Base-by-base conservation (phyloP, 1,140 invertebrate genomes). In the Tyrophagus putrescentiae region DNA sequence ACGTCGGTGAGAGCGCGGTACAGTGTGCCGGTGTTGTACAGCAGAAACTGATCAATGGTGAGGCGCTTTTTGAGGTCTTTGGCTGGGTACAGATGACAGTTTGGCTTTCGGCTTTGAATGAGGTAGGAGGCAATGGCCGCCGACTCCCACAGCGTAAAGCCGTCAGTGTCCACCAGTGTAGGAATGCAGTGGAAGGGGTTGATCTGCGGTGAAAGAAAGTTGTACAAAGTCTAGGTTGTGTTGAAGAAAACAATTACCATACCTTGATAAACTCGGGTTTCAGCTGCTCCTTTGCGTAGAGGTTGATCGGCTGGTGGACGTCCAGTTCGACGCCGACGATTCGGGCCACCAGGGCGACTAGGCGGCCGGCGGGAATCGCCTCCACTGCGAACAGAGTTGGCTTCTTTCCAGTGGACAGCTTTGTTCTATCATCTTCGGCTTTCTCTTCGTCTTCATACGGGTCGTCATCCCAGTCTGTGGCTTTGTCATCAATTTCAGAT, bases 271-370 rank as follows among this genome's bases (percentile, higher is more conserved):
- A 62, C 33, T 62, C 60, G 28, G 62, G 60, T 11, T 3, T 25
- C 13, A 62, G 21, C 7, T 62, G 60, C 48, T 65, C 53, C 33
- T 80, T 80, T 54, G 78, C 76, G 61, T 80, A 66, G n/a, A 84
- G 66, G 67, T 84, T 76, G 33, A 79, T 72, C 11, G 78, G 65
- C 68, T n/a, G n/a, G n/a, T 82, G 84, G 11, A 81, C 67, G 69
- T 85, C 83, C 4, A 87, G 67, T 52, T 84, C 78, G 7, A 87
- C 68, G 34, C 80, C 83, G 7, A 88, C 68, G 28, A 78, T 77
- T 62, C 80, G 82, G 31, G 66, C 66, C n/a, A n/a, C n/a, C n/a
- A n/a, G n/a, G n/a, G n/a, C n/a, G n/a, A n/a, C n/a, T n/a, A n/a
- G n/a, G n/a, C n/a, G n/a, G n/a, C n/a, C n/a, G n/a, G n/a, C n/a